These are phyloP conservation scores for Platerodrilus igneus DNA, from an alignment of 2,888 invertebrate genomes.

Conservation along the genomic window DNA sequence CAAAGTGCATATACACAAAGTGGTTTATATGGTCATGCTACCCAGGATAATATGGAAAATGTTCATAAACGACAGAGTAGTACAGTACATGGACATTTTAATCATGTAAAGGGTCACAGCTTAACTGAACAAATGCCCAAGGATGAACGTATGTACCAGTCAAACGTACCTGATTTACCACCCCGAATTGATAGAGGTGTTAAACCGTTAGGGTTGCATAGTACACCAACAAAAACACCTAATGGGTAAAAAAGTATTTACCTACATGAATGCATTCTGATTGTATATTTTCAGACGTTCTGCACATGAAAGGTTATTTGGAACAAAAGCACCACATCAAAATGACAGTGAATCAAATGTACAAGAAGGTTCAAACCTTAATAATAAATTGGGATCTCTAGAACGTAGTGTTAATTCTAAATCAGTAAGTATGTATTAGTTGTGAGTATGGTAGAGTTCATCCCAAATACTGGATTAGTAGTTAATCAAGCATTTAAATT, in stretches of 20 bases:
- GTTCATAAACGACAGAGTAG: conserved; percentile 46
- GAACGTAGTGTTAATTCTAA: conserved; percentile 48
- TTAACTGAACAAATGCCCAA: conserved; percentile 38
- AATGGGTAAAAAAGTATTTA: conserved; percentile 36
- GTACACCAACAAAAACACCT: conserved; percentile 43
- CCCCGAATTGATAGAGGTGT: conserved; percentile 75
- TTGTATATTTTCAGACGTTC: conserved; percentile 43
- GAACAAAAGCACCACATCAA: conserved; percentile 42
- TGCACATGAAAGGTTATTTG: conserved; percentile 72
- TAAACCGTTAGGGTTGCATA: conserved; percentile 62
- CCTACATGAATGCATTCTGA: background rate
- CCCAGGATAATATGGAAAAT: conserved; percentile 29
- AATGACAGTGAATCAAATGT: conserved; percentile 31
- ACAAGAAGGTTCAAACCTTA: conserved; percentile 36
- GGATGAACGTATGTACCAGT: conserved; percentile 44
- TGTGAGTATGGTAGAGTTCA: no score
- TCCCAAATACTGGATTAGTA: no score
- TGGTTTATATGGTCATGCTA: conserved; percentile 27
- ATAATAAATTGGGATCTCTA: conserved; percentile 43
- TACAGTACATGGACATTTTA: conserved; percentile 42
- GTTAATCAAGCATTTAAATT: no score
- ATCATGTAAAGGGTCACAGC: conserved; percentile 39
- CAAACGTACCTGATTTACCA: conserved; percentile 72
- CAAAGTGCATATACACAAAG: conserved; percentile 35
- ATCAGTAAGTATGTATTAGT: conserved; percentile 42